Conservation (phyloP, 2,888 invertebrate species). For the Leucophora obtusa region DNA sequence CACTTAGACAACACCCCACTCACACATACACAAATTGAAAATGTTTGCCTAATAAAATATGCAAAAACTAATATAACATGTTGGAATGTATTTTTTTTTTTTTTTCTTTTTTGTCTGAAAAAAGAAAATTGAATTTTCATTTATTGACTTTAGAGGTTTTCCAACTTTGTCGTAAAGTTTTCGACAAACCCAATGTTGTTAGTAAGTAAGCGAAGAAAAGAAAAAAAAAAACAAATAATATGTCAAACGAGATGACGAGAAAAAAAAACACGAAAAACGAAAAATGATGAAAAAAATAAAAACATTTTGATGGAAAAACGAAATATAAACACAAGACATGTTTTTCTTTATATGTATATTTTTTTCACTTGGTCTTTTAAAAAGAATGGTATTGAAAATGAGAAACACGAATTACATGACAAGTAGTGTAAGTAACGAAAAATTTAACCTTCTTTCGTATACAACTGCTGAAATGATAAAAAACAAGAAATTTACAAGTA, state of each 20-base stretch:
- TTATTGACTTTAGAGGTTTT: slow-evolving; percentile 64
- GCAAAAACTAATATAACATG: slow-evolving; percentile 51
- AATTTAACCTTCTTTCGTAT: slow-evolving; percentile 12
- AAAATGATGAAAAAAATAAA: background rate
- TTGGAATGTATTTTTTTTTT: slow-evolving; percentile 27
- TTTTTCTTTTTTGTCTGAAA: slow-evolving; percentile 2
- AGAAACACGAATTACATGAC: slow-evolving; percentile 38
- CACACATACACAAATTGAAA: slow-evolving; percentile 14
- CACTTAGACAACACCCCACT: slow-evolving; percentile 11
- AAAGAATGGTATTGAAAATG: slow-evolving; percentile 31
- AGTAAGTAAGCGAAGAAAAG: background rate
- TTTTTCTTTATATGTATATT: background rate
- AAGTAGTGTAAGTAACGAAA: slow-evolving; percentile 49
- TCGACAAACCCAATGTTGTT: slow-evolving; percentile 25
- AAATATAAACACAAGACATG: slow-evolving; percentile 22
- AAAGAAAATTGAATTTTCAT: slow-evolving; percentile 63
- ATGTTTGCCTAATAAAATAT: slow-evolving; percentile 57
- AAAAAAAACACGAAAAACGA: slow-evolving; percentile 4
- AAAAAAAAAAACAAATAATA: slow-evolving; percentile 30
- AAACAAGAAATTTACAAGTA: background rate
- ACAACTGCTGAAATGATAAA: background rate
- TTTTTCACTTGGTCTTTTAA: slow-evolving; percentile 20
- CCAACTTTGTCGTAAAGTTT: slow-evolving; percentile 53
- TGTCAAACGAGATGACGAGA: slow-evolving; percentile 38
- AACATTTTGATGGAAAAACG: slow-evolving; percentile 8